These are phyloP conservation scores for Odontothrips loti DNA, from an alignment of 2,888 invertebrate species.

Conservation along the genomic window DNA sequence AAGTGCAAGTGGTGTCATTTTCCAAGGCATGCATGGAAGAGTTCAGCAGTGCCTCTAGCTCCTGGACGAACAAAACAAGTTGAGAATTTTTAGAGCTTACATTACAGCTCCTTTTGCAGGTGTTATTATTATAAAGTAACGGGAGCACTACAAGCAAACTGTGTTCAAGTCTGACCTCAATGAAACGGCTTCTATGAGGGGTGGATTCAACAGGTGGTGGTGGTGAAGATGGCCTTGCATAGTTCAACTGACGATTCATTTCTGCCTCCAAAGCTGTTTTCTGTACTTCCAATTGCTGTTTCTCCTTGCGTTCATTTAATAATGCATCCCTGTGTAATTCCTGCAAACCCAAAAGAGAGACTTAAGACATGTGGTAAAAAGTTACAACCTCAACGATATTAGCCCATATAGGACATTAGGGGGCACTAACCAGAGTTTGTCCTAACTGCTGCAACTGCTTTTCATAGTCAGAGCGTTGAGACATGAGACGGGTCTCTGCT, in stretches of 20 bases:
- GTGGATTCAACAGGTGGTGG: conserved; percentile 22
- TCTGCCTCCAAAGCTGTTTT: conserved; percentile 34
- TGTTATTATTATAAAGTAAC: too few relatives aligned
- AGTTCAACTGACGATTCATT: conserved; percentile 33
- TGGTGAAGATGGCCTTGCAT: conserved; percentile 26
- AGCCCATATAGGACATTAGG: background rate
- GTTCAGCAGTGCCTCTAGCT: conserved; percentile 31
- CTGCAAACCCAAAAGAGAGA: conserved; percentile 31
- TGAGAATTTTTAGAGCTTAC: background rate
- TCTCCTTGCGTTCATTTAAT: conserved; percentile 41
- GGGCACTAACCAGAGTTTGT: background rate
- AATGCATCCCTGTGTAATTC: conserved; percentile 45
- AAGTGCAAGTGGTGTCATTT: background rate
- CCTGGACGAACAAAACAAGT: conserved; percentile 21
- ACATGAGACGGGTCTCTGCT: conserved; percentile 41
- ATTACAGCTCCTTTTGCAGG: background rate
- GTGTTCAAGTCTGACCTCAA: conserved; percentile 32
- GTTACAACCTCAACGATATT: background rate
- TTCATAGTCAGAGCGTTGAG: conserved; percentile 45
- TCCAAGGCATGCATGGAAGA: background rate
- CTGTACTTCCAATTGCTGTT: conserved; percentile 24
- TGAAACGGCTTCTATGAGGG: conserved; percentile 34
- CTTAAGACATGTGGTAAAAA: background rate
- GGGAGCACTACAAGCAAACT: background rate
- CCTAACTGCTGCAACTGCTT: conserved; percentile 44